phyloP scores from a whole-genome alignment of 2,888 invertebrate species.

The Sminthurinus aureus region DNA sequence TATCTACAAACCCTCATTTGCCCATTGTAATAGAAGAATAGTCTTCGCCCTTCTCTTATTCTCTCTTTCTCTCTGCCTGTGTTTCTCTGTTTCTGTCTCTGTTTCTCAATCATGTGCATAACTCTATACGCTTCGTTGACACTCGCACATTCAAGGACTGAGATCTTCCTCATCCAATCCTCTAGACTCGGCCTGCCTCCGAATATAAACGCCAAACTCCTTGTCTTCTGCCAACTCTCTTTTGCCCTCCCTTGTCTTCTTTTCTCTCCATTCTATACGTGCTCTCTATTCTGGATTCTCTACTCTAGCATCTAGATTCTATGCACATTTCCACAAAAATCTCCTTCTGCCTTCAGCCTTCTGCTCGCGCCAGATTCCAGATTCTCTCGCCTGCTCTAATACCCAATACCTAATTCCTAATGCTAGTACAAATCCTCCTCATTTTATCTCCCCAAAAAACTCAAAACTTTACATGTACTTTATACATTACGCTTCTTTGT shows the following conservation, averaged over 20 bases:
- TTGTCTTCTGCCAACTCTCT: neutral
- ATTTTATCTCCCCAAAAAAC: neutral
- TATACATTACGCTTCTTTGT: no score
- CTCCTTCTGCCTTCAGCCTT: neutral
- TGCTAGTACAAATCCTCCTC: neutral
- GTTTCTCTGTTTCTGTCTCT: neutral
- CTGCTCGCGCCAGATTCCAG: no score
- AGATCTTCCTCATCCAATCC: conserved; percentile 20
- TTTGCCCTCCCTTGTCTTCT: neutral
- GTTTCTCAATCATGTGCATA: conserved; percentile 30
- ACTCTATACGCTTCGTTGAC: conserved; percentile 32
- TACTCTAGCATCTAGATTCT: neutral
- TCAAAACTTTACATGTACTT: no score
- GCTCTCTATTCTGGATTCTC: conserved; percentile 16
- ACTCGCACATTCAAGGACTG: conserved; percentile 6
- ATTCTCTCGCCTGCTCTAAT: neutral
- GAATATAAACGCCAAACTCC: conserved; percentile 22
- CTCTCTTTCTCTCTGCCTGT: conserved; percentile 63
- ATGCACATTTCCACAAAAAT: neutral
- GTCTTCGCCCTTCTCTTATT: conserved; percentile 51
- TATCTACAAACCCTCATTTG: conserved; percentile 52
- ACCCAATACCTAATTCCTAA: neutral
- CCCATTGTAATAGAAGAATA: conserved; percentile 40
- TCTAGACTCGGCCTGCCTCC: neutral
- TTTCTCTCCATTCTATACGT: conserved; percentile 19